Conservation (phyloP, 2,888 invertebrate genomes). For the Diaperis boleti region DNA sequence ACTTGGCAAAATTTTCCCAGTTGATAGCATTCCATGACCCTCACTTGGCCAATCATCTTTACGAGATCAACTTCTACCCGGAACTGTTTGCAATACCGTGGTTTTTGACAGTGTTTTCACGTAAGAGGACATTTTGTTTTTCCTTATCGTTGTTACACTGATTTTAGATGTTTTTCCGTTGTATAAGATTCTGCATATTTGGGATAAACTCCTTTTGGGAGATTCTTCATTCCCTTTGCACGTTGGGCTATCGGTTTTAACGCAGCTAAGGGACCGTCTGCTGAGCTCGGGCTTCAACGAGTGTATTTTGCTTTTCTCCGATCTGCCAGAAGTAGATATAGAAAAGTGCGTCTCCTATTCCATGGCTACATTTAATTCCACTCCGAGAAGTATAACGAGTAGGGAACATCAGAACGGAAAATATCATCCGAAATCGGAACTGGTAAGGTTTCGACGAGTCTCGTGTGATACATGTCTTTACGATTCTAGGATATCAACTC, state of each 20-base stretch:
- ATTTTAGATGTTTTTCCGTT: constrained; percentile 95
- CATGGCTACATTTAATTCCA: constrained; percentile 84
- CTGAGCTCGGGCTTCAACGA: constrained; percentile 96
- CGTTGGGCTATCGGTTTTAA: constrained; percentile 93
- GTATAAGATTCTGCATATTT: constrained; percentile 96
- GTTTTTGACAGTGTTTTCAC: constrained; percentile 99
- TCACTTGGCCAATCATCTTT: constrained; percentile 88
- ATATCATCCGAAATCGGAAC: constrained; percentile 49
- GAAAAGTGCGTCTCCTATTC: constrained; percentile 92
- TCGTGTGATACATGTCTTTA: too few species aligned
- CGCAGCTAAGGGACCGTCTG: constrained; percentile 86
- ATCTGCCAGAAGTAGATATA: constrained; percentile 97
- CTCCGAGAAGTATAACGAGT: constrained; percentile 90
- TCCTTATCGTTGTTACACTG: constrained; percentile 24
- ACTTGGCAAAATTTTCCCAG: constrained; percentile 96
- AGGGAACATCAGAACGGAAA: constrained; percentile 77
- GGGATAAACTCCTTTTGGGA: constrained; percentile 96
- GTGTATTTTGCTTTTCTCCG: constrained; percentile 98
- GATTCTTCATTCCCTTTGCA: constrained; percentile 94
- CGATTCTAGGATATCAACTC: constrained; percentile 76
- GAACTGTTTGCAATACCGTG: constrained; percentile 99
- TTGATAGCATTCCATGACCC: constrained; percentile 97
- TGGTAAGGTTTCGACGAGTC: constrained; percentile 51
- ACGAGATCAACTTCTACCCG: constrained; percentile 94
- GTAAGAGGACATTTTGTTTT: constrained; percentile 72